Base-by-base conservation (phyloP, 2,888 invertebrate species). In the Xanthostigma xanthostigma region DNA sequence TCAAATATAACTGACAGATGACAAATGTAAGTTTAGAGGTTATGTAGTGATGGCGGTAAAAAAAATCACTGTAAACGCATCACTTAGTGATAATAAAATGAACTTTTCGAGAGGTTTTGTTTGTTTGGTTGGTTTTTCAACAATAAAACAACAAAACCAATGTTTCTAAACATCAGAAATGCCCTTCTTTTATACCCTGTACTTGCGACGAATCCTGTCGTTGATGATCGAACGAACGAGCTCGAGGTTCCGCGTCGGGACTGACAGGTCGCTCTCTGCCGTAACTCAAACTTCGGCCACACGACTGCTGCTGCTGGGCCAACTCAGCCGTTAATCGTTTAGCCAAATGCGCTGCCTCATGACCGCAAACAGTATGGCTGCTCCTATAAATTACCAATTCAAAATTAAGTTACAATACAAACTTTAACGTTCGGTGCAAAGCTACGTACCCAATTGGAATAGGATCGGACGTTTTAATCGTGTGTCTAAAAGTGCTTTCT, bases 341-440 rank as follows among this genome's bases (percentile, higher is more conserved):
- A 2, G 86, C 85, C 51, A 87, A 64, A 54, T 84, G 74, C 56
- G 81, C 79, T 17, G 86, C 86, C 66, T 87, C 87, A 61, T 86
- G 85, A 0, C 86, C 87, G 56, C 83, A 80, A 45, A 86, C 86
- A 10, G 86, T 87, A 66, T 82, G 82, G 59, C 81, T 75, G 53
- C 73, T 69, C 54, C 74, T 77, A 56, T 65, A 59, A 53, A 41
- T 40, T 50, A 43, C 43, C n/a, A 44, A 44, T 41, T 12, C 33
- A 48, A 41, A 43, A 42, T 53, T 53, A 33, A n/a, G 34, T 48
- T 39, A 49, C 37, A 11, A 34, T 37, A 42, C 11, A 3, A n/a
- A 17, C 45, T 6, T 6, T 27, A 6, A 27, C 6, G 27, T 27
- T 27, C 6, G 5, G 27, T 27, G 27, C 33, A 36, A 35, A 38